Percentiles rank a stretch among this genome's conserved stretches.
Conservation (phyloP, 2,888 invertebrate genomes). For the Thymelicus lineola region DNA sequence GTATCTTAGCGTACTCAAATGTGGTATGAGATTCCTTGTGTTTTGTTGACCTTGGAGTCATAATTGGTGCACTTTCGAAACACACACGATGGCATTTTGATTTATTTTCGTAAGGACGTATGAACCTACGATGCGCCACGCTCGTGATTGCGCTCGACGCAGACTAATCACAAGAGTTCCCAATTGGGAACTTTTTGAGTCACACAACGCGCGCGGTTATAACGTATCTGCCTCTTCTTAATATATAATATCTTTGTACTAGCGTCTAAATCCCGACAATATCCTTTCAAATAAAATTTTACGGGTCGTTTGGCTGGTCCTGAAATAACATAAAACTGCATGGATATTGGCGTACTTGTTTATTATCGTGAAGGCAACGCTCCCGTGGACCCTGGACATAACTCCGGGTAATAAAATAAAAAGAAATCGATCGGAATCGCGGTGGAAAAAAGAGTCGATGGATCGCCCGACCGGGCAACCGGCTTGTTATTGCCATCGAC, state of each 20-base stretch:
- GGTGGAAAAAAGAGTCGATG: constrained; percentile 69
- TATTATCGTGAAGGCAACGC: constrained; percentile 74
- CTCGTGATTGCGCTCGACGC: no score
- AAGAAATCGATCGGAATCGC: constrained; percentile 56
- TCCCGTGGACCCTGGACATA: constrained; percentile 66
- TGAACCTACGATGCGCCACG: no score
- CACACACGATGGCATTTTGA: no score
- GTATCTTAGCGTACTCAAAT: no score
- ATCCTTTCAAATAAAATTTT: constrained; percentile 16
- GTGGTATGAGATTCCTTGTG: no score
- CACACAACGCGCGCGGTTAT: no score
- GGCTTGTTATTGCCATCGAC: constrained; percentile 69
- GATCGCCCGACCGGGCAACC: constrained; percentile 52
- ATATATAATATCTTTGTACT: background rate
- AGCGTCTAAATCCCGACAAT: background rate
- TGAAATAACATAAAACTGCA: constrained; percentile 30
- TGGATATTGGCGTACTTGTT: constrained; percentile 55
- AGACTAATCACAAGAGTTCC: no score
- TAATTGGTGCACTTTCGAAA: no score
- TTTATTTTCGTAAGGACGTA: no score
- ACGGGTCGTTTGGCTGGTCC: constrained; percentile 17
- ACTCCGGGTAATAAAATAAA: constrained; percentile 69
- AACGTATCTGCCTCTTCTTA: no score
- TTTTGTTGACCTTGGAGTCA: no score
- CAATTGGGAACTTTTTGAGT: no score